Conservation (phyloP, 2,113 vertebrate genomes). For the Melanerpes formicivorus region DNA sequence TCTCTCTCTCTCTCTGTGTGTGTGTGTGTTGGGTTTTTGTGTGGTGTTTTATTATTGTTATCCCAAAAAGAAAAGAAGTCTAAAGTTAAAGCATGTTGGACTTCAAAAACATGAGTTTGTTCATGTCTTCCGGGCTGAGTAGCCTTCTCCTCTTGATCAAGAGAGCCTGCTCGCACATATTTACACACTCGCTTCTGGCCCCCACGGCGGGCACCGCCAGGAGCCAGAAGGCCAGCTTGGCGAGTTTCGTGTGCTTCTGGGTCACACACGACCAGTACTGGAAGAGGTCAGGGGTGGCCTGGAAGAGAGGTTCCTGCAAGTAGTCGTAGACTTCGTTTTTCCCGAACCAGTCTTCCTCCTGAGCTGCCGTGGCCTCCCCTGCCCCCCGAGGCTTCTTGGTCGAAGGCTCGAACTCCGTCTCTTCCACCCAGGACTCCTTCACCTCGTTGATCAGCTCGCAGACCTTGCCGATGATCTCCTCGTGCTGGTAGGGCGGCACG, state of each 20-base stretch:
- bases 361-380: constrained; percentile 70
- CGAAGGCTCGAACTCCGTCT: constrained; percentile 82
- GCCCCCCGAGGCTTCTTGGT: constrained; percentile 87
- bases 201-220: constrained; percentile 95
- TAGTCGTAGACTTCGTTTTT: constrained; percentile 89
- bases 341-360: constrained; percentile 85
- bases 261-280: constrained; percentile 97
- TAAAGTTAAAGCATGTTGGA: constrained; percentile 92
- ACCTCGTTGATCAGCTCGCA: constrained; percentile 92
- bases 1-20: constrained; percentile 69
- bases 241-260: constrained; percentile 92
- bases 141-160: constrained; percentile 92
- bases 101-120: constrained; percentile 99
- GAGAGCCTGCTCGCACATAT: constrained; percentile 94
- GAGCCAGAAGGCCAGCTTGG: constrained; percentile 96
- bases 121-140: constrained; percentile 96
- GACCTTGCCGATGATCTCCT: constrained; percentile 94
- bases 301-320: constrained; percentile 84
- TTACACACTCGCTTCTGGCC: constrained; percentile 89
- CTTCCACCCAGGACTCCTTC: constrained; percentile 85
- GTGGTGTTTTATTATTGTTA: not conserved
- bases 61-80: constrained; percentile 42
- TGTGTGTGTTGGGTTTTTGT: too few relatives aligned
- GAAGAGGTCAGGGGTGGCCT: constrained; percentile 90
- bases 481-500: constrained; percentile 93